Evolutionary conservation across 2,797 vertebrate genomes (phyloP), one percentile per base, ranked within the genome.

Genomic region (Uromys caudimaculatus): DNA sequence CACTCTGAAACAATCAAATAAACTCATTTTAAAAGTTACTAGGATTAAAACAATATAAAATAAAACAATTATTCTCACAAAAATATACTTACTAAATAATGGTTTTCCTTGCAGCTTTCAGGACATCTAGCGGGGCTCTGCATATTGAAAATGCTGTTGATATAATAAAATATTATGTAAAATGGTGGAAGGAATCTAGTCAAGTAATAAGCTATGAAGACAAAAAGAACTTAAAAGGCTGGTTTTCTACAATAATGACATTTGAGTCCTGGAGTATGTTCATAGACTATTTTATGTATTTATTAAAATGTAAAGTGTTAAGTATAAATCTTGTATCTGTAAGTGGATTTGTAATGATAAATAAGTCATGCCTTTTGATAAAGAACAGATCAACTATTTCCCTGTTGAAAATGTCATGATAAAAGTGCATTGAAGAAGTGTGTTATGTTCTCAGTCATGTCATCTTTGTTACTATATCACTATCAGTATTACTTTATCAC

Each of bases 241-340:
- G 27, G 1, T 71, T 94, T 90, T 94, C 41, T 88, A 73, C 32
- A 93, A 82, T 81, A 29, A 47, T 89, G 27, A 91, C 38, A 93
- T 89, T 95, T 88, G 58, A 97, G 12, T 14, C 27, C 76, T 84
- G 62, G 21, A 62, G 27, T 90, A 90, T 64, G 52, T 0, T 23
- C 83, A 88, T 79, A 82, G 21, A 7, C 2, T 6, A 4, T 84
- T 88, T 96, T 38, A 85, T 81, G 29, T 16, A 89, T 95, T 95
- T 93, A 93, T 92, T 92, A 58, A 90, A 52, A 90, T 81, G 6
- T 47, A 54, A 60, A 81, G 8, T 91, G 62, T 93, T 71, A 79
- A 90, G 84, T 91, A 93, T 71, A 91, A 95, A 85, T 3, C 56
- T 87, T 52, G 35, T 19, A 44, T 56, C 38, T 81, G 1, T 92